Base-by-base conservation (phyloP, 2,888 invertebrate species). In the Cheilosia vulpina region DNA sequence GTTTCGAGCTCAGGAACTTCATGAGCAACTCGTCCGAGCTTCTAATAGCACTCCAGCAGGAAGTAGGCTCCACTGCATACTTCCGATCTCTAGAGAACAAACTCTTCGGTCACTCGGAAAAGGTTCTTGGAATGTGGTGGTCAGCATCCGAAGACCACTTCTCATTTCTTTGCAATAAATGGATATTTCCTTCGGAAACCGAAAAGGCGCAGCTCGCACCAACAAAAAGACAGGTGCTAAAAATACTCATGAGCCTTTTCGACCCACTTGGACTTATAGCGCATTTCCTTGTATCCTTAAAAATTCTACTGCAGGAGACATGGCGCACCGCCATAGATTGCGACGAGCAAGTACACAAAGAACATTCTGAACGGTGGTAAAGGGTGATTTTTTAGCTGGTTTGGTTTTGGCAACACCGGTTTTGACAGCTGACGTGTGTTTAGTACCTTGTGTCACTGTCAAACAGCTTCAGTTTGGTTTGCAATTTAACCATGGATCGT, bases 41-140 rank as follows among this genome's bases (percentile, higher is more conserved):
- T 6, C 19, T 45, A 41, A 52, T 11, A 0, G 45, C 41, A 11
- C 62, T 69, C 21, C 45, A 34, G 13, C 15, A 53, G 4, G n/a
- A 55, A 13, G 31, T 9, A 31, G 9, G 31, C 31, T 31, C 31
- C 31, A 52, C 73, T 7, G 45, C 63, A 1, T 7, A 17, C 13
- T 53, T 0, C 2, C 31, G 31, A 9, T 2, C 31, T 9, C 31
- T 31, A 31, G 31, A 31, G 13, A 19, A 62, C 17, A 72, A 72
- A n/a, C 24, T 38, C 11, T 52, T 72, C 19, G 43, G 34, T 15
- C 34, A 47, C 2, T 31, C 60, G 5, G 72, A 72, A 41, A 82
- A 72, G 27, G 15, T 72, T n/a, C 19, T 82, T 3, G 77, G 72
- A 13, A 58, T 82, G 66, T 71, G 65, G 53, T 82, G 82, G 71